Percentiles rank a stretch among this genome's conserved stretches.
phyloP scores from a whole-genome alignment of 1,140 invertebrate species.

The Drosophila tristis region DNA sequence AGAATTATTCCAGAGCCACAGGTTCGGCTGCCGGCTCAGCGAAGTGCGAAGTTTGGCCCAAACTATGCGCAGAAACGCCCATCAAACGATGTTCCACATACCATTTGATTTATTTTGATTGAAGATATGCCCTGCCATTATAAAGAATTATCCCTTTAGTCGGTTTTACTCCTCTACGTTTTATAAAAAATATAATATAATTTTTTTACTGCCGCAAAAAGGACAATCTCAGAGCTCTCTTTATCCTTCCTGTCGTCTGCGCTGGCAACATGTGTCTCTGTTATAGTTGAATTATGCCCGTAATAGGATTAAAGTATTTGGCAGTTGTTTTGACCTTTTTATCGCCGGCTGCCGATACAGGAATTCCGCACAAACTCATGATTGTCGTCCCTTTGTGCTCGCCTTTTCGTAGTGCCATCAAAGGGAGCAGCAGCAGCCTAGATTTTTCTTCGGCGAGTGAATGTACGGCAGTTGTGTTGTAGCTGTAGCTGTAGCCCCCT shows the following conservation, averaged over 20 bases:
- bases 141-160: constrained; percentile 5
- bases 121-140: background rate
- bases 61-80: too few species aligned
- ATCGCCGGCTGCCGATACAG: constrained; percentile 63
- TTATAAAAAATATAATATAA: background rate
- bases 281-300: constrained; percentile 79
- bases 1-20: constrained; percentile 36
- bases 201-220: constrained; percentile 48
- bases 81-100: background rate
- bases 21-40: constrained; percentile 21
- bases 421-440: constrained; percentile 10
- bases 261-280: constrained; percentile 74
- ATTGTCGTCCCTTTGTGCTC: constrained; percentile 30
- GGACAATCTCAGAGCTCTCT: constrained; percentile 72
- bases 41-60: too few species aligned
- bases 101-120: background rate
- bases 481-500: constrained; percentile 50
- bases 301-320: constrained; percentile 82
- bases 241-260: constrained; percentile 78
- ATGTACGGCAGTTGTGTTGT: constrained; percentile 6
- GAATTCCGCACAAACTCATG: constrained; percentile 56
- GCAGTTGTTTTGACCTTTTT: constrained; percentile 77
- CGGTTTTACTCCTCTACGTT: constrained; percentile 19
- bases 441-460: constrained; percentile 39
- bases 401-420: constrained; percentile 37